Evolutionary conservation across 53 echinoderm and acorn worm genomes (phyloP), one percentile per base, ranked within the genome.

Genomic region (Crossaster papposus): DNA sequence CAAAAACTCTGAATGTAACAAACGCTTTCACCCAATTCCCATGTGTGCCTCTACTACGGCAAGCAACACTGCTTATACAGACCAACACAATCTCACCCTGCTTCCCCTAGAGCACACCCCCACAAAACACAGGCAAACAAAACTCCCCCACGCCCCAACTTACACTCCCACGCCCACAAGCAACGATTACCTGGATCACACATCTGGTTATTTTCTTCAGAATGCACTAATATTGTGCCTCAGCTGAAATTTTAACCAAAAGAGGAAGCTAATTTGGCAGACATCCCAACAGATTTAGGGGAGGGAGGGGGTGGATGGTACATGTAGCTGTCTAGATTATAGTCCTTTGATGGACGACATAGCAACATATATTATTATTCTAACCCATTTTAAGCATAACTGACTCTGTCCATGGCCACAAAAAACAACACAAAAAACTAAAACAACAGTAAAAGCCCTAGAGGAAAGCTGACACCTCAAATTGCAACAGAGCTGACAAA

Each of bases 301-400:
- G 79, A n/a, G 8, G 58, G 79, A 14, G 52, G 31, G 79, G 79
- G 30, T 22, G 26, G 37, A n/a, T 23, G 53, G 79, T 24, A 50
- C n/a, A n/a, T n/a, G n/a, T 0, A 44, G 44, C 9, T 44, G 44
- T 80, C 12, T 20, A 64, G 31, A 64, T 17, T 10, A 0, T 82
- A 65, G 68, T 68, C 82, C 82, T 82, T 65, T 82, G 82, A 82
- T 82, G 82, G 82, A 65, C 34, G 36, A 65, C 68, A 44, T 14
- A 82, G 68, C 24, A 37, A 20, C 64, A n/a, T 8, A 35, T n/a
- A 64, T 36, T 81, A 2, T 82, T 82, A 82, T 82, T 82, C 82
- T 70, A 34, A 37, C 68, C 82, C 32, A 82, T 64, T 65, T 82
- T 50, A 36, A 14, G 35, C 0, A 36, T 65, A 29, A 54, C 52